Evolutionary conservation across 2,797 vertebrate genomes (phyloP), one percentile per base, ranked within the genome.

Genomic region (Cyclura pinguis): DNA sequence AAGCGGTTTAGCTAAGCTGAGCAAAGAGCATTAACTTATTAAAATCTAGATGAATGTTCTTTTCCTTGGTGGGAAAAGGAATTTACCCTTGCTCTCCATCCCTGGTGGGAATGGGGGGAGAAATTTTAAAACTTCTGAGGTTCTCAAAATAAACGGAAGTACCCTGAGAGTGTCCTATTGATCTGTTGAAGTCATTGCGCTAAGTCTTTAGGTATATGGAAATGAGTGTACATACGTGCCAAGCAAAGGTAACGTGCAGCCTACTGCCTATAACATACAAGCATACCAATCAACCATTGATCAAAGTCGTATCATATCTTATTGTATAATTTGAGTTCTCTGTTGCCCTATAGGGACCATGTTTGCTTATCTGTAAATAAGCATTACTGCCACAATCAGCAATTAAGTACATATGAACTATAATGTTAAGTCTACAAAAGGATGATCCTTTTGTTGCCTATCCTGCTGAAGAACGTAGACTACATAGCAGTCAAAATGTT

Each of bases 1-100:
- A 86, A 86, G 77, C 67, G 62, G 84, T 74, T 90, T 86, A 90
- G 35, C 77, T 90, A 0, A 87, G 64, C 78, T 83, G 6, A 77
- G 92, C 85, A 85, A 92, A 91, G 82, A 93, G n/a, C 50, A 91
- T 76, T 91, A 67, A 69, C 32, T 93, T 83, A 86, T 1, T 87
- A 92, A 86, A 67, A 3, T 57, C 85, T 80, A 67, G 6, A 85
- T 9, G 85, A 80, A 27, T 8, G 0, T 78, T 35, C 89, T 87
- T 94, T 50, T 85, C 38, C 32, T 42, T 64, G 69, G 62, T 50
- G 55, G 55, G 32, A 38, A 50, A 50, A 78, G 27, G 24, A 78
- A 78, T 78, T 50, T 78, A 50, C 50, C 27, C 77, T 78, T 78
- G 42, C 10, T 78, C 13, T 47, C 42, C 77, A 78, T 29, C 77